These are phyloP conservation scores for Zaprionus ghesquierei DNA, from an alignment of 1,140 invertebrate genomes.

Conservation along the genomic window DNA sequence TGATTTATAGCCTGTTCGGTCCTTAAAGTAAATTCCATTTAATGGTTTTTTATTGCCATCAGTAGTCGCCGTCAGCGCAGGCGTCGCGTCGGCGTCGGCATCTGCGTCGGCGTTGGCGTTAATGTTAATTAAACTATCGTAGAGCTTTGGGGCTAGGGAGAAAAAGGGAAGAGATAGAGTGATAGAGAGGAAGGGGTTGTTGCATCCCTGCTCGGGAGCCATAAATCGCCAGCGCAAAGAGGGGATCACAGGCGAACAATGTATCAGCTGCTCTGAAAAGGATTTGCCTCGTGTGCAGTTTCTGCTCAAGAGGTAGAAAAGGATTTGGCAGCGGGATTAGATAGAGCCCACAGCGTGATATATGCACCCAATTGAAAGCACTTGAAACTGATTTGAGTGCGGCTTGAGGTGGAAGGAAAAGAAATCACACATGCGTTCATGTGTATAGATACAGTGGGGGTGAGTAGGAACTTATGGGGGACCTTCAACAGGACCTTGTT, in stretches of 20 bases:
- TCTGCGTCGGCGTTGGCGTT: slow-evolving; percentile 11
- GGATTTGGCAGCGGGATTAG: slow-evolving; percentile 16
- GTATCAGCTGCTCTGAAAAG: slow-evolving; percentile 30
- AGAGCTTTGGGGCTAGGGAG: slow-evolving; percentile 16
- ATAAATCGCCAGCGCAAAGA: slow-evolving; percentile 47
- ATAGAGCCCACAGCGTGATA: slow-evolving; percentile 12
- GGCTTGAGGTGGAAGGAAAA: neutral
- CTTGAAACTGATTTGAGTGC: slow-evolving; percentile 3
- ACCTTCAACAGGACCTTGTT: neutral
- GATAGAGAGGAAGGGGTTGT: neutral
- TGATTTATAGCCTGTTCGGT: slow-evolving; percentile 78
- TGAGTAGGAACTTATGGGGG: neutral
- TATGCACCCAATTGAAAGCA: slow-evolving; percentile 16
- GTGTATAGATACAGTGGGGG: neutral
- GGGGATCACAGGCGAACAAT: slow-evolving; percentile 14
- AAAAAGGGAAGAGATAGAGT: neutral
- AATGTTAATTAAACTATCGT: slow-evolving; percentile 81
- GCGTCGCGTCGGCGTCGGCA: neutral
- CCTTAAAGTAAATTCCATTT: slow-evolving; percentile 80
- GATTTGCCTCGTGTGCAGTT: slow-evolving; percentile 53
- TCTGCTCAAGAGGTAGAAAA: slow-evolving; percentile 14
- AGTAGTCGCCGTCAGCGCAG: slow-evolving; percentile 72
- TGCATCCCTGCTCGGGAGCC: neutral
- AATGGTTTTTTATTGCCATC: slow-evolving; percentile 79
- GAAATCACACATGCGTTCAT: neutral